phyloP scores from a whole-genome alignment of 2,888 invertebrate genomes.

The Cataglyphis altisquamis region DNA sequence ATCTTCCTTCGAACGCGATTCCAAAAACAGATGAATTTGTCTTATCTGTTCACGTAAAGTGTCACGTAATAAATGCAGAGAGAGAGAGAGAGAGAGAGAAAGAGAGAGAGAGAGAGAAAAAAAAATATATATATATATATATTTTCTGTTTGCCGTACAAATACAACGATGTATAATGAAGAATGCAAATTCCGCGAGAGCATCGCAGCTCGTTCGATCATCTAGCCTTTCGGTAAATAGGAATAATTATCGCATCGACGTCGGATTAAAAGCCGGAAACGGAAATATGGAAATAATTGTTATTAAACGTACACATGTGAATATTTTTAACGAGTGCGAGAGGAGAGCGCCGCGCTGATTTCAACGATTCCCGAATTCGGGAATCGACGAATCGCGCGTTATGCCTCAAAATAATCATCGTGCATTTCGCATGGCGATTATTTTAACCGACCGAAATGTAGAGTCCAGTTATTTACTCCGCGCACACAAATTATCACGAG shows the following conservation, averaged over 20 bases:
- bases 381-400: conserved; percentile 54
- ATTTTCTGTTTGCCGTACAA: conserved; percentile 48
- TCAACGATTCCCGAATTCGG: conserved; percentile 45
- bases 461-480: conserved; percentile 60
- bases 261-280: conserved; percentile 69
- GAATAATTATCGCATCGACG: conserved; percentile 73
- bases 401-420: conserved; percentile 69
- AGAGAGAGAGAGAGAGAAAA: too few species aligned
- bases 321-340: conserved; percentile 69
- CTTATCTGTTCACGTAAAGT: conserved; percentile 17
- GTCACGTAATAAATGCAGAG: conserved; percentile 46
- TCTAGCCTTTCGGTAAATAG: conserved; percentile 61
- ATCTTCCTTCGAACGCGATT: neutral
- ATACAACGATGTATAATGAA: conserved; percentile 46
- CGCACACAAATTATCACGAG: conserved; percentile 71
- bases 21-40: conserved; percentile 5
- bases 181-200: conserved; percentile 55
- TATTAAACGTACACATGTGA: conserved; percentile 74
- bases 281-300: conserved; percentile 62
- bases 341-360: conserved; percentile 38
- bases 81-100: too few species aligned
- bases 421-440: conserved; percentile 65
- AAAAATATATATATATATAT: neutral
- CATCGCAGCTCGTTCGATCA: conserved; percentile 49
- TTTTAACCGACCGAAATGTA: conserved; percentile 70